phyloP scores from a whole-genome alignment of 2,888 invertebrate species.

The Pyralis farinalis region DNA sequence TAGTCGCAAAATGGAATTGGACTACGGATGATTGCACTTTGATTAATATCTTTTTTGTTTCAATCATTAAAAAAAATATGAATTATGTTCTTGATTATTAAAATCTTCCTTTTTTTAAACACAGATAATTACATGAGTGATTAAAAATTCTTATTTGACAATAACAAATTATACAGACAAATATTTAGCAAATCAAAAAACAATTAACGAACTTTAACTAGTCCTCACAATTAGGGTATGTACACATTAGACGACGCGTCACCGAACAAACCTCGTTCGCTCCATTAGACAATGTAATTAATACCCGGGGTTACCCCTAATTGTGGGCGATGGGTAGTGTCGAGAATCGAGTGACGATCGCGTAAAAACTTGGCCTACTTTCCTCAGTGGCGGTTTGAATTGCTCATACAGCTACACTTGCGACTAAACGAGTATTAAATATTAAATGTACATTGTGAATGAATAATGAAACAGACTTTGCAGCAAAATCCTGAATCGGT shows the following conservation, averaged over 20 bases:
- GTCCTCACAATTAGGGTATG: conserved; percentile 37
- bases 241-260: conserved; percentile 53
- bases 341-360: conserved; percentile 52
- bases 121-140: too few relatives aligned
- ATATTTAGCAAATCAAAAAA: conserved; percentile 12
- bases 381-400: conserved; percentile 29
- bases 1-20: conserved; percentile 42
- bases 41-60: conserved; percentile 35
- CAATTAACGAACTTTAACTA: conserved; percentile 17
- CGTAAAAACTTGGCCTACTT: conserved; percentile 59
- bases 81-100: too few relatives aligned
- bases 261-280: conserved; percentile 53
- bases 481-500: conserved; percentile 35
- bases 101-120: too few relatives aligned
- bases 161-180: not conserved
- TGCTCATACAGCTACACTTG: conserved; percentile 25
- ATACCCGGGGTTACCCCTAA: conserved; percentile 71
- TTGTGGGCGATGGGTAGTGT: conserved; percentile 62
- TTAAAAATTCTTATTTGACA: too few relatives aligned
- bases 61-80: conserved; percentile 9
- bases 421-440: conserved; percentile 42
- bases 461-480: conserved; percentile 51
- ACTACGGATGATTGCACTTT: conserved; percentile 47
- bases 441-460: conserved; percentile 49
- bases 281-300: conserved; percentile 78